Conservation (phyloP, 1,140 invertebrate genomes). For the Sminthurinus signatus region DNA sequence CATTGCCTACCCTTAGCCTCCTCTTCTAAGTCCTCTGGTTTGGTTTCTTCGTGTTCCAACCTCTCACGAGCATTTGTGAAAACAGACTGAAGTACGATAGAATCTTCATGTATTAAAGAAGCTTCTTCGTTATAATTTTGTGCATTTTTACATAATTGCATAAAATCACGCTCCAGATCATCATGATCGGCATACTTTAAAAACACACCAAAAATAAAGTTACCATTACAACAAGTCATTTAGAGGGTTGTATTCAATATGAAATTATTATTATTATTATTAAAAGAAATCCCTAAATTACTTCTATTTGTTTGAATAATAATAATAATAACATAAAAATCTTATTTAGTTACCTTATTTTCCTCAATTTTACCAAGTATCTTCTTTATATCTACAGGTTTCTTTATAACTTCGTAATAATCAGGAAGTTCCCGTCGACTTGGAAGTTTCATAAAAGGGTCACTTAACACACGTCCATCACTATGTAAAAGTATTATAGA, state of each 20-base stretch:
- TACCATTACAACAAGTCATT: neutral
- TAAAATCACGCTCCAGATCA: constrained; percentile 56
- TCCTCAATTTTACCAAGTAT: constrained; percentile 48
- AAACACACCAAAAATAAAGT: neutral
- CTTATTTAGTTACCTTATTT: constrained; percentile 44
- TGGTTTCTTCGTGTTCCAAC: constrained; percentile 29
- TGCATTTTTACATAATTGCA: constrained; percentile 58
- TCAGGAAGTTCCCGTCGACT: constrained; percentile 56
- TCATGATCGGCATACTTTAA: constrained; percentile 52
- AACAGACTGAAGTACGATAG: constrained; percentile 57
- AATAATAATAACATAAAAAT: no score
- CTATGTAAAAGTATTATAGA: constrained; percentile 43
- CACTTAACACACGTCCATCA: constrained; percentile 54
- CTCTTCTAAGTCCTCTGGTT: constrained; percentile 38
- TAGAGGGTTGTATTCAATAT: no score
- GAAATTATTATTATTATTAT: no score
- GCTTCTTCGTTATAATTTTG: constrained; percentile 61
- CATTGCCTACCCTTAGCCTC: constrained; percentile 40
- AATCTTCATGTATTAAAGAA: constrained; percentile 59
- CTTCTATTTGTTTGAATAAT: no score
- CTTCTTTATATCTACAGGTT: constrained; percentile 59
- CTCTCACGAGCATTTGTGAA: constrained; percentile 44
- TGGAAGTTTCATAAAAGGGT: constrained; percentile 58
- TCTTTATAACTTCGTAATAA: constrained; percentile 61
- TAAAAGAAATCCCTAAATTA: no score